phyloP scores from a whole-genome alignment of 2,113 vertebrate species.

The Anhinga anhinga region DNA sequence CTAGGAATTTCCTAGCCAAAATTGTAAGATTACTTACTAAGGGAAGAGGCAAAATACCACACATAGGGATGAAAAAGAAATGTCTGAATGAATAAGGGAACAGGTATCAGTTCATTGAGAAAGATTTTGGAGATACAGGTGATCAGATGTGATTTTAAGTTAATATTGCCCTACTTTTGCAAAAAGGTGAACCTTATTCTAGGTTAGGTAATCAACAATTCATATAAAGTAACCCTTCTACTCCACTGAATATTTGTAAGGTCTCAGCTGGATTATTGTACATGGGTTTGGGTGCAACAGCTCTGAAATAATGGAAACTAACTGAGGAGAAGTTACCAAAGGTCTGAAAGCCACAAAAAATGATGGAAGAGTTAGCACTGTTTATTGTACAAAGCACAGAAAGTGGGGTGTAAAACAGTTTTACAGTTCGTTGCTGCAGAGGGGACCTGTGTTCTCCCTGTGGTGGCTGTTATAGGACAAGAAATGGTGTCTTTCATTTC shows the following conservation, averaged over 20 bases:
- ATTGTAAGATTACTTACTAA: neutral
- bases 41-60: neutral
- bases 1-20: neutral
- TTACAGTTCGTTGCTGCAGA: neutral
- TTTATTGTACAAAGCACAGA: neutral
- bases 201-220: neutral
- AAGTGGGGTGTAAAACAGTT: neutral
- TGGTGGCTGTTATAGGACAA: neutral
- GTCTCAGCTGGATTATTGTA: neutral
- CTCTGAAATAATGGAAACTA: accelerated
- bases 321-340: neutral
- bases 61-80: neutral
- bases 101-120: neutral
- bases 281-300: neutral
- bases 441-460: neutral
- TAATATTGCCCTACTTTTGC: neutral
- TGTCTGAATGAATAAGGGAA: neutral
- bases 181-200: neutral
- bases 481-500: neutral
- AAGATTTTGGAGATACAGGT: neutral
- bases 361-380: neutral
- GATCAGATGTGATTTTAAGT: neutral
- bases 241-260: neutral
- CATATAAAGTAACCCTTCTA: neutral
- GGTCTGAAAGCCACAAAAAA: neutral